A percentile compares a stretch with the other conserved stretches of the same genome.
Conservation (phyloP, 1,140 invertebrate genomes). For the Nixonia krombeini region DNA sequence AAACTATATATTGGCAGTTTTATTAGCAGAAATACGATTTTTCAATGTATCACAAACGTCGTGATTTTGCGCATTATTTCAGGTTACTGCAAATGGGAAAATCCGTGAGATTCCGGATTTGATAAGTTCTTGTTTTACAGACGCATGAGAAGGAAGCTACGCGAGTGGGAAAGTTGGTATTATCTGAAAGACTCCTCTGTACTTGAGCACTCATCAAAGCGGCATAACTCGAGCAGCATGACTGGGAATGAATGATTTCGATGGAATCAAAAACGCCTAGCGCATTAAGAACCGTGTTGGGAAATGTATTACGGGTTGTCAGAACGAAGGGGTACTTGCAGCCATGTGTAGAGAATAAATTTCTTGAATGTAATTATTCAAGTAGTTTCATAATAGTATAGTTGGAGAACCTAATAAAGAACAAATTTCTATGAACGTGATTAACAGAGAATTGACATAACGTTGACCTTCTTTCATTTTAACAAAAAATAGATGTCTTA, state of each 20-base stretch:
- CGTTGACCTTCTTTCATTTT: no score
- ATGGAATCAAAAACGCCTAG: slow-evolving; percentile 58
- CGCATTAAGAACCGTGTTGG: slow-evolving; percentile 25
- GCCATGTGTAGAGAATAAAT: not conserved
- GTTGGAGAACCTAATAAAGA: no score
- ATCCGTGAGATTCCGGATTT: not conserved
- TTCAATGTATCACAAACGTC: not conserved
- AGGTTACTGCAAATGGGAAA: not conserved
- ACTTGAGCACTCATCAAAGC: slow-evolving; percentile 64
- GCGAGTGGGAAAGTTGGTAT: slow-evolving; percentile 27
- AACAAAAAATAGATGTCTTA: no score
- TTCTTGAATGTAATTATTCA: not conserved
- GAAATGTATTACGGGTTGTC: slow-evolving; percentile 8
- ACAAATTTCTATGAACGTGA: no score
- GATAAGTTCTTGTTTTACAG: slow-evolving; percentile 22
- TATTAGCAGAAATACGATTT: no score
- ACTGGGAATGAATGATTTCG: slow-evolving; percentile 58
- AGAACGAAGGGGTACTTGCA: not conserved
- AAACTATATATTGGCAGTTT: no score
- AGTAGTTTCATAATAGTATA: not conserved
- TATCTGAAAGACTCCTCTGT: slow-evolving; percentile 67
- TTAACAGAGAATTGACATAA: no score
- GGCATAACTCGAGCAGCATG: slow-evolving; percentile 68
- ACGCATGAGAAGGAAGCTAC: slow-evolving; percentile 7
- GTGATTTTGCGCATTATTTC: not conserved